These are phyloP conservation scores for Erythrocercus mccallii DNA, from an alignment of 2,113 vertebrate genomes.

Conservation along the genomic window DNA sequence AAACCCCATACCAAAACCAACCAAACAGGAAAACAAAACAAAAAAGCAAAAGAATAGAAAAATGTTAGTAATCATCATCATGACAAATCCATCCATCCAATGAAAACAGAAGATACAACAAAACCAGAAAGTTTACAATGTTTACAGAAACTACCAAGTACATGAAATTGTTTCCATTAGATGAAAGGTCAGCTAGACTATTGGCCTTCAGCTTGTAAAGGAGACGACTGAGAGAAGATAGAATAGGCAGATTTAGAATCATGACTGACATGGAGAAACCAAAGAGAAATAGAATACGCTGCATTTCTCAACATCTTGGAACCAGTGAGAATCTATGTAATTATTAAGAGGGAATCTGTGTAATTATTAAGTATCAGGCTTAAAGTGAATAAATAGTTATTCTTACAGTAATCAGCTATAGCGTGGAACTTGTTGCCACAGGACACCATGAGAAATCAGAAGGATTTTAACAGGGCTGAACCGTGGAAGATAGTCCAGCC, in stretches of 20 bases:
- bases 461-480: not conserved
- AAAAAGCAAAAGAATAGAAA: not conserved
- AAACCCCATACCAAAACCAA: not conserved
- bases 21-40: not conserved
- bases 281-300: not conserved
- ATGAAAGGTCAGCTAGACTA: not conserved
- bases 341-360: not conserved
- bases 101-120: not conserved
- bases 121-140: not conserved
- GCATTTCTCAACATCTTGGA: not conserved
- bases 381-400: not conserved
- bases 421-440: not conserved
- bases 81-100: not conserved
- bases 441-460: not conserved
- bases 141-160: not conserved
- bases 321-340: not conserved
- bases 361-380: not conserved
- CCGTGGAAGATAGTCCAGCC: not conserved
- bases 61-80: not conserved
- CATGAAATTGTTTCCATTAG: not conserved
- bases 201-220: not conserved
- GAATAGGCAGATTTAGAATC: not conserved
- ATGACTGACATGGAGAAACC: accelerated
- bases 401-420: not conserved
- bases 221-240: not conserved